Base-by-base conservation (phyloP, 30 jellyfish, hydroid and myxozoan genomes). In the Chironex yamaguchii region DNA sequence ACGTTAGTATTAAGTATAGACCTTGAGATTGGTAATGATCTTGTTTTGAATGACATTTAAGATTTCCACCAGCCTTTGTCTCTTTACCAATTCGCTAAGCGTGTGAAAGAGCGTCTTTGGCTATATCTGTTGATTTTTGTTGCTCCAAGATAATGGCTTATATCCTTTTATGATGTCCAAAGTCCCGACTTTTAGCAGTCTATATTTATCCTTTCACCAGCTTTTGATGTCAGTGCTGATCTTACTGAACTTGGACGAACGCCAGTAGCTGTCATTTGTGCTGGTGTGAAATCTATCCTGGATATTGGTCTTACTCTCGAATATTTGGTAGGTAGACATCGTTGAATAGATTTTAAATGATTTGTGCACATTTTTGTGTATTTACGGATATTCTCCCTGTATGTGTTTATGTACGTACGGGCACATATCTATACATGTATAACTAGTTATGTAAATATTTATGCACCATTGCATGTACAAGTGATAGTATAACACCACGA, bases 181-280 rank as follows among this genome's bases (percentile, higher is more conserved):
- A 42, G 17, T 42, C 9, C 9, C 17, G 17, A 42, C 17, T 9
- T 9, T 17, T 42, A 42, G 9, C 58, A 6, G 9, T 9, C 26
- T 12, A 25, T 23, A 2, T 49, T n/a, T 36, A 73, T 67, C 58
- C 63, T 29, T 80, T 2, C 76, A 62, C 1, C 31, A 94, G 99
- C 95, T 1, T 79, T 94, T 73, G 99, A 94, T 52, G 68, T 94
- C 51, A 94, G 99, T 79, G 97, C 99, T 49, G 99, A 94, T 79
- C 77, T 94, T 52, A 89, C 96, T 27, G 99, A 94, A 68, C 92
- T 94, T 52, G 99, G 97, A 0, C 84, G 71, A 35, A 94, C 99
- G 0, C 97, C 96, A 25, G 96, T 94, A 2, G 93, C 97, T 26
- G 97, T 94, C 32, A 81, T 94, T 9, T 94, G 99, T 82, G 99